Evolutionary conservation across 2,797 vertebrate genomes (phyloP), one percentile per base, ranked within the genome.

Genomic region (Falco biarmicus): DNA sequence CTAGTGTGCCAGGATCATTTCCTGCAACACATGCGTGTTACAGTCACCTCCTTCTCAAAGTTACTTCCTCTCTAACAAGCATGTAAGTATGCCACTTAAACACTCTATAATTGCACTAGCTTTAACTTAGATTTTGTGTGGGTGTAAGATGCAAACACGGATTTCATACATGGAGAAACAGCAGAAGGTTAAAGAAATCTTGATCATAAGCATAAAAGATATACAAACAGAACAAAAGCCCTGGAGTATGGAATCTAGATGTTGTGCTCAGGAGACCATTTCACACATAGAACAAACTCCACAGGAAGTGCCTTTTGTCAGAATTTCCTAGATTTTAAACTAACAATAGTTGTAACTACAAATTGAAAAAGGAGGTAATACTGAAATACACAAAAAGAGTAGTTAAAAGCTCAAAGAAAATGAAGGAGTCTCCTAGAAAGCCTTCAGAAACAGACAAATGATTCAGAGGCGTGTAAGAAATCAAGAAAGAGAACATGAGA

Each of bases 101-200:
- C 39, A 63, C 47, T 65, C 54, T 50, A 26, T 29, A 82, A 79
- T 6, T 82, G 56, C 84, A 79, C 66, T 84, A 90, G 39, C 66
- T 79, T 78, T 73, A 73, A 66, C 43, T 93, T 66, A 84, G 59
- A 94, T 87, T 87, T 92, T 85, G 56, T 77, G 84, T 77, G 84
- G 70, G 89, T 0, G 9, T 77, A 85, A 92, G 80, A 90, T 45
- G 51, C 74, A 96, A 94, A 91, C 65, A 90, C 34, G 64, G 53
- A 84, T 69, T 65, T 92, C 65, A 63, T 63, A 82, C 17, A 45
- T 2, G 5, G 54, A 76, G 89, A 90, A 92, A 82, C 56, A 93
- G 84, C 66, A 94, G 85, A 90, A 88, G 86, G 59, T n/a, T 88
- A 90, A 95, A 82, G 57, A 83, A 86, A 84, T 69, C 65, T 74